Evolutionary conservation across 2,888 invertebrate genomes (phyloP).

Genomic region (Drosophila pegasa): DNA sequence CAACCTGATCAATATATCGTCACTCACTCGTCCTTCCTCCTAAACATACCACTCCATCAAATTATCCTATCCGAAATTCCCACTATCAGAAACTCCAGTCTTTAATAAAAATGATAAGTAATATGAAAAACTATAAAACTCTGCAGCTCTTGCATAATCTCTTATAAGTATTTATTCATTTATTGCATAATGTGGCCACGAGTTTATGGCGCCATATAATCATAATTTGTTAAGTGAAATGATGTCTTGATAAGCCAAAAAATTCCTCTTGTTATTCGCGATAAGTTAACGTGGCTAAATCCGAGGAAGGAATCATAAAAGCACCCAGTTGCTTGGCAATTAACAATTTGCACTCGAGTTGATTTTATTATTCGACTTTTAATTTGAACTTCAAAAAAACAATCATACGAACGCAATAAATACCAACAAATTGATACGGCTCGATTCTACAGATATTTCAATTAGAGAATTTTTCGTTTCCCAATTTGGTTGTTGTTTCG

Average conservation of each 20-base stretch:
- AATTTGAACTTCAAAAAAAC: constrained; percentile 20
- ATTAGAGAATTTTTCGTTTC: constrained; percentile 19
- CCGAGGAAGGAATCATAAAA: constrained; percentile 36
- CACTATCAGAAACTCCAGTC: fast-evolving
- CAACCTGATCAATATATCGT: too few species aligned
- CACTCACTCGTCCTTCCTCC: background rate
- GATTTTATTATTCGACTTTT: constrained; percentile 7
- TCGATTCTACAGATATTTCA: constrained; percentile 17
- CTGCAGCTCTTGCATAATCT: constrained; percentile 9
- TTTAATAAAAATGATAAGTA: constrained; percentile 2
- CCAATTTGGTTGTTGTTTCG: constrained; percentile 5
- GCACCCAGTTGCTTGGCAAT: constrained; percentile 41
- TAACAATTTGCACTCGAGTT: constrained; percentile 14
- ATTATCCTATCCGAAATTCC: background rate
- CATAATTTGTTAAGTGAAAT: constrained; percentile 57
- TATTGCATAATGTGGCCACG: constrained; percentile 12
- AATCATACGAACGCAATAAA: constrained; percentile 2
- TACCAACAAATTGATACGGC: constrained; percentile 22
- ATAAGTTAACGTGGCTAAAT: constrained; percentile 44
- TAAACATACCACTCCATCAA: background rate
- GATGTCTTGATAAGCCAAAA: constrained; percentile 60
- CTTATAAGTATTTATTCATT: constrained; percentile 31
- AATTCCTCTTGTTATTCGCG: constrained; percentile 43
- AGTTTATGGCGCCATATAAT: constrained; percentile 44
- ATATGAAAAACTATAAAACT: background rate